Conservation (phyloP, 2,888 invertebrate genomes). For the Phragmatobia fuliginosa region DNA sequence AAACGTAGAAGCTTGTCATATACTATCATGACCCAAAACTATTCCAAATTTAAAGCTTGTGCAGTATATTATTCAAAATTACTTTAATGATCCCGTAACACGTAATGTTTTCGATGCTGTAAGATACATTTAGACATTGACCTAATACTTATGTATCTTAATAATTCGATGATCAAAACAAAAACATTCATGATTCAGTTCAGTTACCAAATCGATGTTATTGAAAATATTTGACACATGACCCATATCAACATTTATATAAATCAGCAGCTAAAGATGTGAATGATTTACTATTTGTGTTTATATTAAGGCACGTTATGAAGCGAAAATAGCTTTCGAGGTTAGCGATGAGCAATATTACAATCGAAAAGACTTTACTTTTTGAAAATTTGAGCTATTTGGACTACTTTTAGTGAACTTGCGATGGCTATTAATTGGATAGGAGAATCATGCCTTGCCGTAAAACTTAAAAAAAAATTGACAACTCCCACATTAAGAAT, state of each 20-base stretch:
- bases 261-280: background rate
- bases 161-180: background rate
- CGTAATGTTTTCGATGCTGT: too few relatives aligned
- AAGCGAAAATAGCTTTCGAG: background rate
- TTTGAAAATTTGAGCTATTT: background rate
- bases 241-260: background rate
- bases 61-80: too few relatives aligned
- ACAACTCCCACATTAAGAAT: too few relatives aligned
- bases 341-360: background rate
- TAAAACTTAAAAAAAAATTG: too few relatives aligned
- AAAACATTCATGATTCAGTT: background rate
- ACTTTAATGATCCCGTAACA: too few relatives aligned
- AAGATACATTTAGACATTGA: background rate
- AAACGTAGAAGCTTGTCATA: background rate
- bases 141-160: background rate
- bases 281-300: background rate
- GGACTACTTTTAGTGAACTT: background rate
- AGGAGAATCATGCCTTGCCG: too few relatives aligned
- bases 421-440: background rate
- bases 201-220: background rate
- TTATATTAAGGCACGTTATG: background rate
- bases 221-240: background rate
- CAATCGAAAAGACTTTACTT: background rate
- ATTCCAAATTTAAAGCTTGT: background rate
- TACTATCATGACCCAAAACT: background rate